phyloP scores from a whole-genome alignment of 2,113 vertebrate genomes.

The Bucco capensis region DNA sequence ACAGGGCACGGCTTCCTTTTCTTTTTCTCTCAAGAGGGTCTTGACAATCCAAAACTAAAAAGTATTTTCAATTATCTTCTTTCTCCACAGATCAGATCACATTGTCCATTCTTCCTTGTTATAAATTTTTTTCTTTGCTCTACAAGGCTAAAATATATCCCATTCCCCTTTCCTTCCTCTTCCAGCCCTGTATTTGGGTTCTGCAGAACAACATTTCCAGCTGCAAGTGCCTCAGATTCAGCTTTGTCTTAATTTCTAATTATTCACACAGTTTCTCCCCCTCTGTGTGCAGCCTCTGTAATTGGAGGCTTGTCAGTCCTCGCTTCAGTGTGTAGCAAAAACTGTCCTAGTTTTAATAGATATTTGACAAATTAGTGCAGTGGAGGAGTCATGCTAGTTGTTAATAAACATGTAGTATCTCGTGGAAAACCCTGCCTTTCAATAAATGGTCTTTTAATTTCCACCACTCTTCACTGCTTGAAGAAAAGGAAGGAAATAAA shows the following conservation, averaged over 20 bases:
- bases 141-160: neutral
- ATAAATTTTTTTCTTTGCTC: neutral
- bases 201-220: fast-evolving
- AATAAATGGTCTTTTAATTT: neutral
- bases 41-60: neutral
- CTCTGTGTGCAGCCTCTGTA: neutral
- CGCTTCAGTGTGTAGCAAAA: neutral
- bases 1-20: neutral
- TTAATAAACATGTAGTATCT: neutral
- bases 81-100: neutral
- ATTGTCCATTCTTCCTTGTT: neutral
- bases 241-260: neutral
- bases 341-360: neutral
- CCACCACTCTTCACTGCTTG: neutral
- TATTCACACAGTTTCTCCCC: neutral
- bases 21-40: neutral
- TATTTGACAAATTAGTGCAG: neutral
- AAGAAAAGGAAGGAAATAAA: neutral
- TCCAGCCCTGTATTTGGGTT: neutral
- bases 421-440: neutral
- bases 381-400: neutral
- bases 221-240: neutral
- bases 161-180: fast-evolving
- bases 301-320: neutral
- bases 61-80: neutral